These are phyloP conservation scores for Chironex yamaguchii DNA, from an alignment of 30 jellyfish, hydroid and myxozoan genomes.

Conservation along the genomic window DNA sequence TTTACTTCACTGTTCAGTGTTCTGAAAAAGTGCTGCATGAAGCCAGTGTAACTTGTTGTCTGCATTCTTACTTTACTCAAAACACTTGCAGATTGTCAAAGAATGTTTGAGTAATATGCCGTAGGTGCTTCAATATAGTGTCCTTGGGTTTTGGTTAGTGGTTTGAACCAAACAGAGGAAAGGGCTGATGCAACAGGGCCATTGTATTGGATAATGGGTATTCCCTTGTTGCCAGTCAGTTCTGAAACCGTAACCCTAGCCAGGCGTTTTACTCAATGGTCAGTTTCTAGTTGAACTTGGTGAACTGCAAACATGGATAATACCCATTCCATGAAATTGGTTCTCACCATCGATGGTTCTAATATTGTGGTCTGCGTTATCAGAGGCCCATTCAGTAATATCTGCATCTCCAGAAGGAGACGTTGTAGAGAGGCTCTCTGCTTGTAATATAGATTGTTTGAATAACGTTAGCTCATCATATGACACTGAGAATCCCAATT, in stretches of 20 bases:
- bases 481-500: conserved; percentile 38
- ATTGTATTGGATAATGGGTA: conserved; percentile 36
- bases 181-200: background rate
- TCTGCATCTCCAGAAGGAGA: background rate
- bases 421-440: conserved; percentile 11
- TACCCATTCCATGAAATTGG: conserved; percentile 60
- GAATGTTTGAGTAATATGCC: too few species aligned
- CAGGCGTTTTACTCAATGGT: too few species aligned
- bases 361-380: conserved; percentile 57
- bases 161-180: conserved; percentile 8
- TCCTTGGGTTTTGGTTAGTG: conserved; percentile 11
- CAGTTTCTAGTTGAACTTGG: too few species aligned
- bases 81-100: too few species aligned
- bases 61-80: too few species aligned
- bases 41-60: conserved; percentile 77
- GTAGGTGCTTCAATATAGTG: too few species aligned
- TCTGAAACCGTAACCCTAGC: too few species aligned
- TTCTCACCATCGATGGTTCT: conserved; percentile 53
- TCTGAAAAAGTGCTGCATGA: conserved; percentile 60
- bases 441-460: conserved; percentile 37
- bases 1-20: conserved; percentile 25
- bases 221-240: conserved; percentile 15
- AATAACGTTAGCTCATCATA: conserved; percentile 57
- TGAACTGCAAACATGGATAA: conserved; percentile 21
- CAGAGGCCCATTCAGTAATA: conserved; percentile 55